phyloP scores from a whole-genome alignment of 2,888 invertebrate species.

The Ceramica pisi region DNA sequence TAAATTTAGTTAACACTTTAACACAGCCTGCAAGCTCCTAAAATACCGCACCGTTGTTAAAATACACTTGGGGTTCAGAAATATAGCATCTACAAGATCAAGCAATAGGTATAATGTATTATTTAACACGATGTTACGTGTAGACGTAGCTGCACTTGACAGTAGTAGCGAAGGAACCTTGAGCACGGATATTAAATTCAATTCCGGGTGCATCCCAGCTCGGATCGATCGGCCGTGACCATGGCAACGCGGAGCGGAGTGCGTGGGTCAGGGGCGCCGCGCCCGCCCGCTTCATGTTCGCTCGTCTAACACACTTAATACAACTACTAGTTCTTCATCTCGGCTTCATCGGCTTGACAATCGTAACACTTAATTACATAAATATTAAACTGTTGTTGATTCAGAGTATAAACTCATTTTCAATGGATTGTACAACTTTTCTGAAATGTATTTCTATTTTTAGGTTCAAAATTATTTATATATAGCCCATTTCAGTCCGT shows the following conservation, averaged over 20 bases:
- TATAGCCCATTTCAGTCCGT: slow-evolving; percentile 5
- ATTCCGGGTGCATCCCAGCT: slow-evolving; percentile 83
- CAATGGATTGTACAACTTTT: background rate
- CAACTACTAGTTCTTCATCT: slow-evolving; percentile 38
- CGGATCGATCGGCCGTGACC: slow-evolving; percentile 88
- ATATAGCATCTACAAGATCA: slow-evolving; percentile 7
- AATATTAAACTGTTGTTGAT: slow-evolving; percentile 6
- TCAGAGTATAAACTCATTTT: slow-evolving; percentile 3
- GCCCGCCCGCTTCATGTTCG: slow-evolving; percentile 56
- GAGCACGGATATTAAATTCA: slow-evolving; percentile 68
- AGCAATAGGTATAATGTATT: slow-evolving; percentile 5
- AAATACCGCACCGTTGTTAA: slow-evolving; percentile 35
- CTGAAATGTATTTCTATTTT: background rate
- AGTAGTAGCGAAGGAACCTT: slow-evolving; percentile 65
- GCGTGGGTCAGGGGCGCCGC: slow-evolving; percentile 86
- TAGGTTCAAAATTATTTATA: background rate
- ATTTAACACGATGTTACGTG: slow-evolving; percentile 19
- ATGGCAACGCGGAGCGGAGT: slow-evolving; percentile 83
- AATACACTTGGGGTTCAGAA: slow-evolving; percentile 19
- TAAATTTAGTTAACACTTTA: background rate
- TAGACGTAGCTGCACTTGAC: slow-evolving; percentile 48
- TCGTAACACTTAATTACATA: background rate
- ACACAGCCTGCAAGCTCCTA: slow-evolving; percentile 12
- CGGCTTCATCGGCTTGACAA: slow-evolving; percentile 2
- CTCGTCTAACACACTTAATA: slow-evolving; percentile 49